These are phyloP conservation scores for Paraplagusia blochii DNA, from an alignment of 2,113 vertebrate genomes.

Conservation along the genomic window DNA sequence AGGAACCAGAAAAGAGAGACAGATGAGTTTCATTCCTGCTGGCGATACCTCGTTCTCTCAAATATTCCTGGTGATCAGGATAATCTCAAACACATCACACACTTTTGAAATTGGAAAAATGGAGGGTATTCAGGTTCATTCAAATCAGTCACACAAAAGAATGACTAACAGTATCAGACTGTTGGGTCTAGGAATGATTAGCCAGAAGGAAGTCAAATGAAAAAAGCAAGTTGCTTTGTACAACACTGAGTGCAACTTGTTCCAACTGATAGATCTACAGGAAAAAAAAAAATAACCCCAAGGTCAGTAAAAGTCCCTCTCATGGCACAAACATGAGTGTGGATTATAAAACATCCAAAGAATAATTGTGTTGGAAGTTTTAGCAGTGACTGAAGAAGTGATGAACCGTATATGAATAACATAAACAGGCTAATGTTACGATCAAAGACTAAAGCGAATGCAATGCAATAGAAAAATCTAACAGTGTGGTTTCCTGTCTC, in stretches of 20 bases:
- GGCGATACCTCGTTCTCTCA: background rate
- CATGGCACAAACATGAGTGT: too few species aligned
- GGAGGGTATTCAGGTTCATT: constrained; percentile 14
- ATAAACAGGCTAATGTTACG: constrained; percentile 2
- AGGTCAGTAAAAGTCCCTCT: background rate
- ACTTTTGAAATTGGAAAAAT: constrained; percentile 12
- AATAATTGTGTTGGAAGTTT: too few species aligned
- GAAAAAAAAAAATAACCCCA: background rate
- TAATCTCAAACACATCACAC: background rate
- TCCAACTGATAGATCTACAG: too few species aligned
- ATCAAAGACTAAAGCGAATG: constrained; percentile 3
- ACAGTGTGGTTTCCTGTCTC: background rate
- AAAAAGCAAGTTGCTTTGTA: too few species aligned
- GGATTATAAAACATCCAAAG: too few species aligned
- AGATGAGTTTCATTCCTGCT: background rate
- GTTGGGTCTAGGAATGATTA: constrained; percentile 3
- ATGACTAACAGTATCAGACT: background rate
- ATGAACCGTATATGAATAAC: constrained; percentile 1
- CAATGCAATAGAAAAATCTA: background rate
- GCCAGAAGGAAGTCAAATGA: background rate
- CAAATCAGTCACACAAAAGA: background rate
- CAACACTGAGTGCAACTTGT: too few species aligned
- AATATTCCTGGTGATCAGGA: background rate
- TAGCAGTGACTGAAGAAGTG: too few species aligned
- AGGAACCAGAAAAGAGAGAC: background rate